phyloP scores from a whole-genome alignment of 1,140 invertebrate species.

The Condylostylus longicornis region DNA sequence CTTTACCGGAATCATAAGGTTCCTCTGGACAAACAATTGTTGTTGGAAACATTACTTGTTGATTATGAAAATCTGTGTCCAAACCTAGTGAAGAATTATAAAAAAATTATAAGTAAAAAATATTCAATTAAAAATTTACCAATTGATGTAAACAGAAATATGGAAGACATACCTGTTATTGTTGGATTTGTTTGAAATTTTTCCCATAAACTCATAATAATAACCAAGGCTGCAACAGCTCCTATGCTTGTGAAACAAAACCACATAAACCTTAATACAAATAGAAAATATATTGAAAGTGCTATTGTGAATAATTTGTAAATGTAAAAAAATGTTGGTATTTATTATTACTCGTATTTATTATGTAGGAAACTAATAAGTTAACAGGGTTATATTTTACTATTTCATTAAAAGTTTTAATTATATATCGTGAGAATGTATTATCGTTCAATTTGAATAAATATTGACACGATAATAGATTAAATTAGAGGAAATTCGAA shows the following conservation, averaged over 20 bases:
- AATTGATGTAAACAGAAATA: not conserved
- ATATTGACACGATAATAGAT: no score
- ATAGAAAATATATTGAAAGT: constrained; percentile 3
- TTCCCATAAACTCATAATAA: constrained; percentile 56
- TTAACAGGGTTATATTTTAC: no score
- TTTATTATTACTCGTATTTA: not conserved
- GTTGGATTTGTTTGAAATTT: constrained; percentile 67
- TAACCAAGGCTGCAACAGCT: constrained; percentile 46
- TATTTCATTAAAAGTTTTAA: no score
- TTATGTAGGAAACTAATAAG: not conserved
- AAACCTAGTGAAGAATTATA: constrained; percentile 35
- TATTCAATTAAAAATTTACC: not conserved
- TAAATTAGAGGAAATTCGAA: no score
- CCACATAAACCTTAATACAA: constrained; percentile 47
- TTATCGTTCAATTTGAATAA: no score
- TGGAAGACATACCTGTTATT: constrained; percentile 47
- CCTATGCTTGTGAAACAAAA: constrained; percentile 50
- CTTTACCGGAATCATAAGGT: constrained; percentile 29
- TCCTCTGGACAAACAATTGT: constrained; percentile 44
- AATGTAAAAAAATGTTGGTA: not conserved
- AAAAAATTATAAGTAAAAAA: constrained; percentile 1
- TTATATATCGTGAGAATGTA: not conserved
- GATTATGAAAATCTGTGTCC: constrained; percentile 57
- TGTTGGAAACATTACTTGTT: constrained; percentile 54
- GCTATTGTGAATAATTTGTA: no score